These are phyloP conservation scores for Lerema accius DNA, from an alignment of 1,140 invertebrate species.

Conservation along the genomic window DNA sequence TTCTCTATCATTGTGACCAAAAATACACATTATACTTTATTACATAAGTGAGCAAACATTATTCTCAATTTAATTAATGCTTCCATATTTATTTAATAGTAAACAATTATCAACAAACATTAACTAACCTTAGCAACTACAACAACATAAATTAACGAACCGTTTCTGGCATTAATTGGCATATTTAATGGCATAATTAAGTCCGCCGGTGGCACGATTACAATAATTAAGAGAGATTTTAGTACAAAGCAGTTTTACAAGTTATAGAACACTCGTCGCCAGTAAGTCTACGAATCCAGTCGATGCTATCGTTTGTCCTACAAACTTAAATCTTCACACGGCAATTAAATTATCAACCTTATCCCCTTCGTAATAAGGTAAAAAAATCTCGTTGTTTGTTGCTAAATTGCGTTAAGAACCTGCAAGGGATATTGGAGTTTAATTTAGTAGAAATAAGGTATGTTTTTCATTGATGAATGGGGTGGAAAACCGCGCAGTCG, in stretches of 20 bases:
- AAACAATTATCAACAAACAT: not conserved
- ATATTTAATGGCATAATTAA: constrained; percentile 2
- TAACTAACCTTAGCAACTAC: not conserved
- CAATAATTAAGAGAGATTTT: constrained; percentile 27
- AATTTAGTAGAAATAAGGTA: constrained; percentile 30
- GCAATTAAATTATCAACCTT: constrained; percentile 24
- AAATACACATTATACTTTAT: no score
- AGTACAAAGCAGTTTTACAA: constrained; percentile 23
- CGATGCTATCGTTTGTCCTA: constrained; percentile 34
- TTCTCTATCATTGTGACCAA: no score
- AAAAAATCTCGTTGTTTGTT: not conserved
- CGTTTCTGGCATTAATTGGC: not conserved
- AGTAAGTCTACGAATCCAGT: constrained; percentile 40
- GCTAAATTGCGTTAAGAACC: not conserved
- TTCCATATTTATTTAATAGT: no score
- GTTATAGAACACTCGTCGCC: constrained; percentile 39
- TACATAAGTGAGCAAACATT: no score
- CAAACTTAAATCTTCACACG: constrained; percentile 6
- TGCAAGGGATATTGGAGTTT: constrained; percentile 43
- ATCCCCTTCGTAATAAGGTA: constrained; percentile 18
- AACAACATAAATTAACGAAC: not conserved
- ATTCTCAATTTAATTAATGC: no score
- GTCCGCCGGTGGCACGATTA: constrained; percentile 3
- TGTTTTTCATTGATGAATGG: constrained; percentile 39
- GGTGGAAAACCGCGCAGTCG: constrained; percentile 59